These are phyloP conservation scores for Euura saliciscinereae DNA, from an alignment of 1,140 invertebrate species.

Conservation along the genomic window DNA sequence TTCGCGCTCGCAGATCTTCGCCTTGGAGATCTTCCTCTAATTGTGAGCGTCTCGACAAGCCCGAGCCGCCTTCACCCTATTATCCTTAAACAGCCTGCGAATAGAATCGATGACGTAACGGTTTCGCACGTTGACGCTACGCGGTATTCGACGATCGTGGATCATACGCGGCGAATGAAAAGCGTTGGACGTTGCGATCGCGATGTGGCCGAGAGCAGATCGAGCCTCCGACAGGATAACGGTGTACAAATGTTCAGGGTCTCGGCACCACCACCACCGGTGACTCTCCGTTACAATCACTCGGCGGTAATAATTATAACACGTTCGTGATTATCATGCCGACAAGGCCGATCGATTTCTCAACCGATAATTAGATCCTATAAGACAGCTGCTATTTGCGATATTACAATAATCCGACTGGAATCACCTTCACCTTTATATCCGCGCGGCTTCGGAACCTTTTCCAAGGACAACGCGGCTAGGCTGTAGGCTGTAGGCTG, in stretches of 20 bases:
- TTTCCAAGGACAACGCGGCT: not conserved
- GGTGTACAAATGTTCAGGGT: constrained; percentile 34
- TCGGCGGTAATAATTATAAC: constrained; percentile 53
- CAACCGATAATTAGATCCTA: constrained; percentile 28
- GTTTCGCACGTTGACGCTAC: too few species aligned
- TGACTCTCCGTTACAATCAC: constrained; percentile 22
- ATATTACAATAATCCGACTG: not conserved
- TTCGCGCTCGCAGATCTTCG: too few species aligned
- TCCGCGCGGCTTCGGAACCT: not conserved
- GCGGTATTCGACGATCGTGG: too few species aligned
- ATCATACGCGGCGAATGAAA: too few species aligned
- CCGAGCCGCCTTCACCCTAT: not conserved
- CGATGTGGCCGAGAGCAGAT: constrained; percentile 21
- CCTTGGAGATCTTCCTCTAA: not conserved
- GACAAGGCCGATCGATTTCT: constrained; percentile 54
- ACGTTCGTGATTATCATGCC: constrained; percentile 58
- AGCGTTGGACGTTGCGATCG: too few species aligned
- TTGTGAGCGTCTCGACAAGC: not conserved
- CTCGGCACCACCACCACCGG: constrained; percentile 13
- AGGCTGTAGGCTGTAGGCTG: not conserved
- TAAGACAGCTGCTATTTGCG: not conserved
- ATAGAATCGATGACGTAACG: constrained; percentile 5
- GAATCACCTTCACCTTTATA: constrained; percentile 12
- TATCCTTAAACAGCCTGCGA: not conserved
- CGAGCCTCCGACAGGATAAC: constrained; percentile 50